Base-by-base conservation (phyloP, 2,113 vertebrate species). In the Cynoglossus semilaevis region DNA sequence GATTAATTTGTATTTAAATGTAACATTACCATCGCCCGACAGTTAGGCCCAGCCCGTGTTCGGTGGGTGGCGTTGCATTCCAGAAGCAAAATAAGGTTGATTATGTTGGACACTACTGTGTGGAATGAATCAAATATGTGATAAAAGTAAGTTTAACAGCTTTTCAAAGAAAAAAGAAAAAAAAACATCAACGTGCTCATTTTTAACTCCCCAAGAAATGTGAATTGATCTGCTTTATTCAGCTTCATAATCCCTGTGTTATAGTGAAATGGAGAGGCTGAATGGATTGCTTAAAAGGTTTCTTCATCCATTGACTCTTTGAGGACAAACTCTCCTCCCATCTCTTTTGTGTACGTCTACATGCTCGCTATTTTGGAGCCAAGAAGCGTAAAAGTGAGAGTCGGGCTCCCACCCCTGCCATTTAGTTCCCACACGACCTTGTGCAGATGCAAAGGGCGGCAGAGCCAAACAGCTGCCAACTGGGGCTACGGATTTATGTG, bases 1-100 rank as follows among this genome's bases (percentile, higher is more conserved):
- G 75, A 89, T 88, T 86, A 86, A 88, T 88, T 76, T 84, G 73
- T 84, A 76, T 87, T 87, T 83, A 84, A 89, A 88, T 87, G 79
- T 80, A 87, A 72, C 82, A 82, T 85, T 83, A 83, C 58, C 79
- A 76, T 85, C 77, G 58, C 77, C 65, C 70, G 85, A 80, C 80
- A 79, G 65, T 76, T 67, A 61, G 58, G 55, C 54, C 71, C 76
- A 60, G 73, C 81, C 68, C 75, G 72, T 67, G 78, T 69, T 73
- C 77, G 82, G 60, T 53, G 46, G 76, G 77, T 29, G 22, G 72
- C 69, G n/a, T 76, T 60, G 69, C 85, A 22, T 1, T 63, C 56
- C 65, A 68, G 55, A 44, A 70, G 73, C 69, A 29, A 29, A 29
- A 29, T 4, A 29, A 29, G 22, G 22, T 29, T 29, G 22, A 29